phyloP scores from a whole-genome alignment of 1,140 invertebrate genomes.

The Tetragonula clypearis region DNA sequence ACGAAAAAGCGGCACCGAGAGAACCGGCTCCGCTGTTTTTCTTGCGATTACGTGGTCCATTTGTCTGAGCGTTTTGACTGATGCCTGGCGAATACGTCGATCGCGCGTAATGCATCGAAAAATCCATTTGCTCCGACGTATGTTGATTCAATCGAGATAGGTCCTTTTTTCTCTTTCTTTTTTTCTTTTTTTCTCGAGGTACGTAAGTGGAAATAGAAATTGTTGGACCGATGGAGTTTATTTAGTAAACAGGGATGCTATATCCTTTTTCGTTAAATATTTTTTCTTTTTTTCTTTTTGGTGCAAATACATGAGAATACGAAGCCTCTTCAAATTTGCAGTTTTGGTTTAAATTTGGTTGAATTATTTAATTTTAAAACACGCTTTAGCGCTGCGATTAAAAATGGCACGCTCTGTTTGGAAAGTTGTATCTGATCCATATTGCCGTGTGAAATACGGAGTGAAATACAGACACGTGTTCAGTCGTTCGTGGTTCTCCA shows the following conservation, averaged over 20 bases:
- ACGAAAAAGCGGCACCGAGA: not conserved
- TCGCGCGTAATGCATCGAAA: not conserved
- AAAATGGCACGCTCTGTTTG: not conserved
- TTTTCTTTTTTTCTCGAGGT: not conserved
- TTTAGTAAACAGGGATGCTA: not conserved
- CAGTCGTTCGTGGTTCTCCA: not conserved
- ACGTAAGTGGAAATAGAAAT: not conserved
- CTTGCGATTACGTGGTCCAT: not conserved
- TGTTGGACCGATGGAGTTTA: not conserved
- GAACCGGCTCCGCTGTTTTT: slow-evolving; percentile 1
- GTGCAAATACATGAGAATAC: not conserved
- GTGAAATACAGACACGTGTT: not conserved
- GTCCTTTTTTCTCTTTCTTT: not conserved
- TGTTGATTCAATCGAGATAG: not conserved
- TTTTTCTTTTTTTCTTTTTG: no score
- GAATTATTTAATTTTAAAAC: no score
- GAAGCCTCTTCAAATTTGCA: no score
- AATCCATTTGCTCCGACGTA: not conserved
- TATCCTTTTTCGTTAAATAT: not conserved
- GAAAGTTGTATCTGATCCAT: not conserved
- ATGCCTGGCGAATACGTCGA: not conserved
- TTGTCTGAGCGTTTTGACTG: slow-evolving; percentile 3
- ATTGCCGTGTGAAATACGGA: not conserved
- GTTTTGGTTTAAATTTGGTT: no score
- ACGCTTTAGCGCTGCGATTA: no score